Base-by-base conservation (phyloP, 2,797 vertebrate genomes). In the Scleropages formosus region DNA sequence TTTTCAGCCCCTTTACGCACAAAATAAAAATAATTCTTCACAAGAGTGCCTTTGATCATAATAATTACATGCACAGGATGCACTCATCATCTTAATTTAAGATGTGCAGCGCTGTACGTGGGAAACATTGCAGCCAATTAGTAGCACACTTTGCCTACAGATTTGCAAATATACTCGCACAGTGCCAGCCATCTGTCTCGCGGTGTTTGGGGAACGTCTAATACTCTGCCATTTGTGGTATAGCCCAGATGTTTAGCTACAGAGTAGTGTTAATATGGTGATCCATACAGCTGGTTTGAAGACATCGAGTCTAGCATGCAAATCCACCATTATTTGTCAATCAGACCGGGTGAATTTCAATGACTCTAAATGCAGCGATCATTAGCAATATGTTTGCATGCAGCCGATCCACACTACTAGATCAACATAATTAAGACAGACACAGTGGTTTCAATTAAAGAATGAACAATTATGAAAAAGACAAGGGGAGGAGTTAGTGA, bases 171-270 rank as follows among this genome's bases (percentile, higher is more conserved):
- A 87, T 82, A 82, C 83, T 88, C 88, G 84, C 88, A 89, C 86
- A 44, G 59, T 74, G 72, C 65, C 58, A 20, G 59, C 78, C 86
- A 88, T 81, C 85, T 88, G 85, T 85, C 80, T 18, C 16, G 74
- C 47, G 73, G 78, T 78, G 80, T 78, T 82, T 16, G 53, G 73
- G 78, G 82, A 81, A 72, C 83, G 81, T 83, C 89, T 87, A 39
- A 88, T 77, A 78, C 89, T 88, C 83, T 84, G 47, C 22, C 39
- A 67, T 82, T 77, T 80, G 81, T 72, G 1, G 80, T 13, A 81
- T 58, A 77, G 86, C 90, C 89, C 93, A 93, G 91, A 90, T 93
- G 91, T 93, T 93, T 90, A 84, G 89, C 89, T 90, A 89, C 87
- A 89, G 89, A 91, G 88, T 76, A 90, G 79, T 81, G 73, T 75